These are phyloP conservation scores for Polydrusus pterygomalis DNA, from an alignment of 2,888 invertebrate species.

Conservation along the genomic window DNA sequence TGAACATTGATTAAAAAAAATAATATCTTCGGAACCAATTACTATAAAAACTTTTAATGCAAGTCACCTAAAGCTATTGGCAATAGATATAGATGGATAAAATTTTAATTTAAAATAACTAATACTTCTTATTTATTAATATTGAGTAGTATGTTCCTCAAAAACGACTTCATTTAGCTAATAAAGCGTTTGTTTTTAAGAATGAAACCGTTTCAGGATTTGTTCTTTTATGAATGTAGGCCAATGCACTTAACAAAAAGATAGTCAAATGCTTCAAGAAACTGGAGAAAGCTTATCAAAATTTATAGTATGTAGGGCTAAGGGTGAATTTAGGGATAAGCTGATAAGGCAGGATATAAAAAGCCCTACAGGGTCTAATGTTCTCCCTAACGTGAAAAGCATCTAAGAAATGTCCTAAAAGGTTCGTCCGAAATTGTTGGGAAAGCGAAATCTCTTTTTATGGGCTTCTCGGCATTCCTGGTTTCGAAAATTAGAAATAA, in stretches of 20 bases:
- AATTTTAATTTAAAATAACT: no score
- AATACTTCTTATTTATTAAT: no score
- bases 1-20: no score
- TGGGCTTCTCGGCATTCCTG: slow-evolving; percentile 35
- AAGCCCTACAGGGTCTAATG: slow-evolving; percentile 46
- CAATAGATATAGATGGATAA: no score
- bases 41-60: no score
- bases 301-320: slow-evolving; percentile 47
- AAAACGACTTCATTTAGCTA: no score
- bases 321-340: slow-evolving; percentile 50
- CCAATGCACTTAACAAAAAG: slow-evolving; percentile 41
- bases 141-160: no score
- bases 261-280: slow-evolving; percentile 41
- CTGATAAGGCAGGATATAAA: slow-evolving; percentile 52
- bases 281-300: slow-evolving; percentile 45
- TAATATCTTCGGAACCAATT: no score
- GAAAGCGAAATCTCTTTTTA: slow-evolving; percentile 47
- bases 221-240: slow-evolving; percentile 14
- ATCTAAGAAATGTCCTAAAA: slow-evolving; percentile 45
- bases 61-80: no score
- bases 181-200: neutral
- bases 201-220: neutral
- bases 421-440: slow-evolving; percentile 37
- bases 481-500: slow-evolving; percentile 31
- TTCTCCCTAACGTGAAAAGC: slow-evolving; percentile 45